Percentiles rank a stretch among this genome's conserved stretches.
These are phyloP conservation scores for Latrodectus geometricus DNA, from an alignment of 1,140 invertebrate species.

Conservation along the genomic window DNA sequence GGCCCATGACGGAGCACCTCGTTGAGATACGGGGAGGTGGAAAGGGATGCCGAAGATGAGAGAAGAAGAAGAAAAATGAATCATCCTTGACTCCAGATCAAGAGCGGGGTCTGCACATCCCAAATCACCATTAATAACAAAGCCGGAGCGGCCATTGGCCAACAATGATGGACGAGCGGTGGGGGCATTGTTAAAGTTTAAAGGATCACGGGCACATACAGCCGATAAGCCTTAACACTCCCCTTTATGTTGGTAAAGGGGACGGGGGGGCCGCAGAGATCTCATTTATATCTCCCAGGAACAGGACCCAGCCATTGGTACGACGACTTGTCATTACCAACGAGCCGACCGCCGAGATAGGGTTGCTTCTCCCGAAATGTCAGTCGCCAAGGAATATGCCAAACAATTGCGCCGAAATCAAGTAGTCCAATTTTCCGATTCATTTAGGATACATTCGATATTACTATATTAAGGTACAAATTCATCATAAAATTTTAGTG, in stretches of 20 bases:
- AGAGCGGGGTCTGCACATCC: slow-evolving; percentile 19
- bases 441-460: no score
- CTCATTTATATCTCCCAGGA: slow-evolving; percentile 62
- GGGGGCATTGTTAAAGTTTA: slow-evolving; percentile 62
- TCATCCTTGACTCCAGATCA: slow-evolving; percentile 56
- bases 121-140: slow-evolving; percentile 62
- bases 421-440: no score
- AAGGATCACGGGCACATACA: slow-evolving; percentile 61
- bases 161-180: slow-evolving; percentile 60
- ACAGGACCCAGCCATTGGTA: slow-evolving; percentile 61
- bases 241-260: slow-evolving; percentile 57
- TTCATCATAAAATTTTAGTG: no score
- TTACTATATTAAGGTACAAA: no score
- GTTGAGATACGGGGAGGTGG: not conserved
- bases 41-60: slow-evolving; percentile 18
- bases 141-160: slow-evolving; percentile 56
- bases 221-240: slow-evolving; percentile 62
- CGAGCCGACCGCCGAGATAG: slow-evolving; percentile 55
- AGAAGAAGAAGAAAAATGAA: slow-evolving; percentile 57
- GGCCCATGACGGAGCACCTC: not conserved
- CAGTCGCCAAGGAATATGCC: slow-evolving; percentile 17
- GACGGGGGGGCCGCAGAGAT: slow-evolving; percentile 44
- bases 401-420: not conserved
- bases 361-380: slow-evolving; percentile 18
- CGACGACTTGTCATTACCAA: slow-evolving; percentile 61